A percentile compares a stretch with the other conserved stretches of the same genome.
Conservation (phyloP, 2,113 vertebrate species). For the Odobenus rosmarus region DNA sequence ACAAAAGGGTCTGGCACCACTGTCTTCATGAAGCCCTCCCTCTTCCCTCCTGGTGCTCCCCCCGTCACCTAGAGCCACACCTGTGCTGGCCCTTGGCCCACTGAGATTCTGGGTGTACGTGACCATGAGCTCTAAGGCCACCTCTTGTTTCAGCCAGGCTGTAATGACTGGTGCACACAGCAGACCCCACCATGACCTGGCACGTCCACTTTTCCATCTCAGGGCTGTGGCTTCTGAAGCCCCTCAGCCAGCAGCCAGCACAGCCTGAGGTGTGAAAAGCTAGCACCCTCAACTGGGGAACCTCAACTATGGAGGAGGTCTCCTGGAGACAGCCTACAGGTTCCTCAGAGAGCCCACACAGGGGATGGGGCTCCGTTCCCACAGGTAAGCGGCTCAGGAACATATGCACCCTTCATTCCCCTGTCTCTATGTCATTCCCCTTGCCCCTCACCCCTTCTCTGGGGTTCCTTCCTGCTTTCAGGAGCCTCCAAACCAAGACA, state of each 20-base stretch:
- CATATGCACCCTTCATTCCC: rapidly evolving
- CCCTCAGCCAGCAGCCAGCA: background rate
- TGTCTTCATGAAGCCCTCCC: background rate
- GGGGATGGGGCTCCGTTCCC: background rate
- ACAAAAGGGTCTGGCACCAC: background rate
- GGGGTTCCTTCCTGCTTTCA: background rate
- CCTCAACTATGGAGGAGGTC: background rate
- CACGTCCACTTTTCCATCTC: background rate
- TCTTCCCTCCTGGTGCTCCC: background rate
- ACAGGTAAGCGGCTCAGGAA: background rate
- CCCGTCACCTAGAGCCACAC: background rate
- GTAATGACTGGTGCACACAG: too few species aligned
- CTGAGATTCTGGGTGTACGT: rapidly evolving
- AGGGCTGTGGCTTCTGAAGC: background rate
- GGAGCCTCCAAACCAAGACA: background rate
- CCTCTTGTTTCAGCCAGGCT: background rate
- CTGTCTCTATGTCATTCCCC: background rate
- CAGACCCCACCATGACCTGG: background rate
- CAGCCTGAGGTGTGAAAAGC: background rate
- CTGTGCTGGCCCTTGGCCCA: background rate
- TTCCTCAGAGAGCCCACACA: background rate
- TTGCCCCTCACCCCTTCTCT: background rate
- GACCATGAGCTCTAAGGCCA: background rate
- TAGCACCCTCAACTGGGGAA: background rate
- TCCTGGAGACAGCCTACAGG: background rate